A percentile compares a stretch with the other conserved stretches of the same genome.
Conservation (phyloP, 2,888 invertebrate genomes). For the Automeris io region DNA sequence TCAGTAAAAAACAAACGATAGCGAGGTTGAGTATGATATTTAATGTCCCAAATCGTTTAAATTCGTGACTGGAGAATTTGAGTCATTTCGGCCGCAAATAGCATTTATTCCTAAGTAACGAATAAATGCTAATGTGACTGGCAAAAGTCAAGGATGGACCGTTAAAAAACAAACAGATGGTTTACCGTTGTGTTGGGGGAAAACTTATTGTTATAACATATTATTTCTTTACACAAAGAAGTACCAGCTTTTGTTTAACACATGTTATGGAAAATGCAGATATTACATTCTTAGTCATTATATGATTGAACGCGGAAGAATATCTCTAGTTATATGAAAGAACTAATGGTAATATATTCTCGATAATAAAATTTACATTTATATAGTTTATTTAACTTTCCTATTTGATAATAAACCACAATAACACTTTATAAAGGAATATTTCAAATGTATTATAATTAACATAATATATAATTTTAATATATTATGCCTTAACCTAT, state of each 20-base stretch:
- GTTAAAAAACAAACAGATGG: constrained; percentile 28
- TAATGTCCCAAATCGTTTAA: constrained; percentile 26
- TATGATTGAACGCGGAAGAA: no score
- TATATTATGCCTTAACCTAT: no score
- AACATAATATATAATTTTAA: no score
- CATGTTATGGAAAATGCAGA: neutral
- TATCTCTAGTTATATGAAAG: no score
- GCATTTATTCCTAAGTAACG: constrained; percentile 37
- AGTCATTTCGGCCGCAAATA: constrained; percentile 33
- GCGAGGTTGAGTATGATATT: constrained; percentile 42
- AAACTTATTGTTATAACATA: constrained; percentile 7
- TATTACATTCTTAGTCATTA: neutral
- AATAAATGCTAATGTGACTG: constrained; percentile 47
- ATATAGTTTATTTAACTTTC: no score
- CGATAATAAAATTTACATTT: no score
- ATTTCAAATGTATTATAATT: no score
- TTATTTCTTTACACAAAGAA: neutral
- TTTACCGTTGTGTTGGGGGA: constrained; percentile 9
- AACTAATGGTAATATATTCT: no score
- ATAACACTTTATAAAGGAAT: no score
- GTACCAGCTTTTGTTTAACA: neutral
- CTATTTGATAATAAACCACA: no score
- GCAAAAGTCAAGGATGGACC: constrained; percentile 44
- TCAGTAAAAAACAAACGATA: constrained; percentile 22
- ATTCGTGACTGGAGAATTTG: constrained; percentile 52